These are phyloP conservation scores for Salvelinus sp. DNA, from an alignment of 2,113 vertebrate species.

Conservation along the genomic window DNA sequence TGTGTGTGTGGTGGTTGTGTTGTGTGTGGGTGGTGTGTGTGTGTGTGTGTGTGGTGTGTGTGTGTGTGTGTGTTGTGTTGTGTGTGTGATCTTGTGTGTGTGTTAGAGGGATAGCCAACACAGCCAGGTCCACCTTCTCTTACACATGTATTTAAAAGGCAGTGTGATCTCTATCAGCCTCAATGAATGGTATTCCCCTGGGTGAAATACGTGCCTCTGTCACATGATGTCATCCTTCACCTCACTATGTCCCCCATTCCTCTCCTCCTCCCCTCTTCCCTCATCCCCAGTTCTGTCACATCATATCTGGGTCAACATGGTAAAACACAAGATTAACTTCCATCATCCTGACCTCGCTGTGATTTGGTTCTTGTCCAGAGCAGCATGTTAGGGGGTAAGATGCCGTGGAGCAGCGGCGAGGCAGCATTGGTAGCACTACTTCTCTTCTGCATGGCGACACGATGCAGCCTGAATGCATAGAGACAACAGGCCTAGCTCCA, in stretches of 20 bases:
- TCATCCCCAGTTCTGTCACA: slow-evolving; percentile 34
- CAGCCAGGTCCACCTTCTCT: background rate
- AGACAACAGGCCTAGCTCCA: slow-evolving; percentile 50
- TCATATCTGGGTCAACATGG: slow-evolving; percentile 52
- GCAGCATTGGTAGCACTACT: slow-evolving; percentile 21
- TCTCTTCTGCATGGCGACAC: background rate
- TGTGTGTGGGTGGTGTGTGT: too few relatives aligned
- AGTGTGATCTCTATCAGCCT: slow-evolving; percentile 7
- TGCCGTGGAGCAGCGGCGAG: background rate
- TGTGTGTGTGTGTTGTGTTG: too few relatives aligned
- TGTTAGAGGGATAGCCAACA: background rate
- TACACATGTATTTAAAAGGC: slow-evolving; percentile 3
- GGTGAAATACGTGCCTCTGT: slow-evolving; percentile 6
- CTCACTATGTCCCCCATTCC: background rate
- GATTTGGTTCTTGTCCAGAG: slow-evolving; percentile 53
- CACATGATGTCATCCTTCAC: slow-evolving; percentile 34
- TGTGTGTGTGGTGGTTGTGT: too few relatives aligned
- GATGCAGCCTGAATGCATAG: slow-evolving; percentile 49
- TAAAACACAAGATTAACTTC: slow-evolving; percentile 53
- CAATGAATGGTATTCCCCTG: slow-evolving; percentile 25
- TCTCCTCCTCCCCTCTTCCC: background rate
- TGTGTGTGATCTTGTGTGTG: too few relatives aligned
- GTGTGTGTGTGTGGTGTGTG: too few relatives aligned
- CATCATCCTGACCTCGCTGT: slow-evolving; percentile 51
- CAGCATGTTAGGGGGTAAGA: slow-evolving; percentile 1